Evolutionary conservation across 2,888 invertebrate genomes (phyloP).

Genomic region (Amphiduros pacificus): DNA sequence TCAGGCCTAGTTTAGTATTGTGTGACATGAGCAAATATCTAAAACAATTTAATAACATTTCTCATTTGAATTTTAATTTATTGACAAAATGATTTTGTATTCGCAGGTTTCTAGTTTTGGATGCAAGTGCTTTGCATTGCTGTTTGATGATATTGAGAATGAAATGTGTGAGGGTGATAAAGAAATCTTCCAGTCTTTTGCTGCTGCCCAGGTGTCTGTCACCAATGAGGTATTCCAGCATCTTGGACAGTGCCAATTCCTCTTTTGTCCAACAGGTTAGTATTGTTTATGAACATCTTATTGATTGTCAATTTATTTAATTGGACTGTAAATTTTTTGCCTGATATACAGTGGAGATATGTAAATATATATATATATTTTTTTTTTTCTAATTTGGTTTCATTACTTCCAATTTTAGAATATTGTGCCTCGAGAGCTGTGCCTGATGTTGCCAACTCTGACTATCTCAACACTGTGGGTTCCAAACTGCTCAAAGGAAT

Average conservation of each 20-base stretch:
- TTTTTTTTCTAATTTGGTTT: too few species aligned
- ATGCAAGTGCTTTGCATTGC: constrained; percentile 88
- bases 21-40: too few species aligned
- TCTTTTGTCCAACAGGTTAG: constrained; percentile 86
- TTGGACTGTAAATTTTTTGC: too few species aligned
- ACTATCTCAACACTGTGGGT: constrained; percentile 93
- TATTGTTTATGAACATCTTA: too few species aligned
- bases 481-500: constrained; percentile 83
- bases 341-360: too few species aligned
- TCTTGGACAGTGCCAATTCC: constrained; percentile 80
- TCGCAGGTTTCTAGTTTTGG: constrained; percentile 80
- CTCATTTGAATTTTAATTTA: not conserved
- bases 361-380: too few species aligned
- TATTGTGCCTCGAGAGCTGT: constrained; percentile 94
- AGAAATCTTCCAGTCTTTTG: constrained; percentile 95
- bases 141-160: constrained; percentile 98
- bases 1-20: too few species aligned
- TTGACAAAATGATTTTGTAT: not conserved
- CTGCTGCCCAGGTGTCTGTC: constrained; percentile 93
- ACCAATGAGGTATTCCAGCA: constrained; percentile 95
- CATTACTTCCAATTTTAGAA: too few species aligned
- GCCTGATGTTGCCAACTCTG: constrained; percentile 87
- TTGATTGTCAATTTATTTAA: too few species aligned
- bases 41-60: not conserved
- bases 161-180: constrained; percentile 96